phyloP scores from a whole-genome alignment of 2,113 vertebrate genomes.

The Grus americana region DNA sequence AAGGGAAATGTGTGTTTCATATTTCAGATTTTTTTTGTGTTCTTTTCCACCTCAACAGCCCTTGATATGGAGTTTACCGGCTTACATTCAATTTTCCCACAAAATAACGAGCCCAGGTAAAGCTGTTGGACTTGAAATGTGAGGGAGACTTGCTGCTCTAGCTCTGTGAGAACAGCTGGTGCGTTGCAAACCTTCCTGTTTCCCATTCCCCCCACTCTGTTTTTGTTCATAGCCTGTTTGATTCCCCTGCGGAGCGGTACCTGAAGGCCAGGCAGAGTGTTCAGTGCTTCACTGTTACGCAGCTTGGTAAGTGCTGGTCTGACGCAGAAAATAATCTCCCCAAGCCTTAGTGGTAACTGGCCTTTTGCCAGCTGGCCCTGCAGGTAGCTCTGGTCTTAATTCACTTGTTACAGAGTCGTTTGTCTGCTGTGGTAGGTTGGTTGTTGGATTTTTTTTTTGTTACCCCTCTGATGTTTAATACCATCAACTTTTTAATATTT shows the following conservation, averaged over 20 bases:
- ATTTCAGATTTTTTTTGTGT: background rate
- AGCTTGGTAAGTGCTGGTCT: conserved; percentile 74
- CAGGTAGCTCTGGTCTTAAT: background rate
- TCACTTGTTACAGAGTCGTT: rapidly evolving
- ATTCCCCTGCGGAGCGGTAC: conserved; percentile 68
- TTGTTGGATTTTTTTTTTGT: no score
- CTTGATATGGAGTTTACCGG: conserved; percentile 78
- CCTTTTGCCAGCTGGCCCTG: background rate
- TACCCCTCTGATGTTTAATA: background rate
- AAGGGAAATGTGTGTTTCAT: rapidly evolving
- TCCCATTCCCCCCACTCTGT: background rate
- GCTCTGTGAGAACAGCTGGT: background rate
- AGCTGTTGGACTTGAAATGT: background rate
- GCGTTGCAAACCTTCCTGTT: rapidly evolving
- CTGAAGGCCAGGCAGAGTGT: conserved; percentile 63
- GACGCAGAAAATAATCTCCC: rapidly evolving
- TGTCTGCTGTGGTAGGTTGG: background rate
- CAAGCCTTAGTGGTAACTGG: rapidly evolving
- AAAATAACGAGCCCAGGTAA: conserved; percentile 69
- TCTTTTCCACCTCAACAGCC: conserved; percentile 28
- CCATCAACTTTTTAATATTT: background rate
- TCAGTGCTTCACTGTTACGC: conserved; percentile 68
- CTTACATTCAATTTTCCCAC: conserved; percentile 37
- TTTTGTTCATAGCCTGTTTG: conserved; percentile 67
- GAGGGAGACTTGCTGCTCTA: background rate